A percentile compares a stretch with the other conserved stretches of the same genome.
These are phyloP conservation scores for Opisthocomus hoazin DNA, from an alignment of 2,113 vertebrate genomes.

Conservation along the genomic window DNA sequence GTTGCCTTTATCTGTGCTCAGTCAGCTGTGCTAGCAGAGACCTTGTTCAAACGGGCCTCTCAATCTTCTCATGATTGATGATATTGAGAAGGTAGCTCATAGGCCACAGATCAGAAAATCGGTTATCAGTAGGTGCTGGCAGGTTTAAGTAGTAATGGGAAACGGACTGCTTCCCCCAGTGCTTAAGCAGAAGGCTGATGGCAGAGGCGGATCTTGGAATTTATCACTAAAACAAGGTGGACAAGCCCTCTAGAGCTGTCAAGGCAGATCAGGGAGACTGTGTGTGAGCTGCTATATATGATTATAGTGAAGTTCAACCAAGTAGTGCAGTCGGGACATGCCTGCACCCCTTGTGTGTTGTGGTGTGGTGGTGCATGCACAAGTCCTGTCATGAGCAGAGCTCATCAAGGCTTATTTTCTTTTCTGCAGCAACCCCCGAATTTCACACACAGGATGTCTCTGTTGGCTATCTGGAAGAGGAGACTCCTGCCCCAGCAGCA, in stretches of 20 bases:
- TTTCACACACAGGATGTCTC: constrained; percentile 63
- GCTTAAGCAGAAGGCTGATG: not conserved
- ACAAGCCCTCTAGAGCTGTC: not conserved
- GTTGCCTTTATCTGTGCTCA: not conserved
- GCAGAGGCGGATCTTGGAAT: not conserved
- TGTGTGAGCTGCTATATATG: not conserved
- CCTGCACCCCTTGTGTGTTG: fast-evolving
- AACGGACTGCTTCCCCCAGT: not conserved
- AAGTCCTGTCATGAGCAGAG: not conserved
- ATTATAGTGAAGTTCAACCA: not conserved
- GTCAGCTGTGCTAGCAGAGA: not conserved
- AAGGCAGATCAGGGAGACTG: not conserved
- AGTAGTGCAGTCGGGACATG: fast-evolving
- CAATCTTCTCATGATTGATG: not conserved
- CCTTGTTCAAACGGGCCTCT: not conserved
- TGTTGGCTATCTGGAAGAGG: constrained; percentile 74
- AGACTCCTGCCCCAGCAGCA: constrained; percentile 9
- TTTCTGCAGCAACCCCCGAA: constrained; percentile 64
- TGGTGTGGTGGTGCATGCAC: not conserved
- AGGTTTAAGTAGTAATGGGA: not conserved
- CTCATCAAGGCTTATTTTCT: not conserved
- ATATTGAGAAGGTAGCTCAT: not conserved
- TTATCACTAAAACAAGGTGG: not conserved
- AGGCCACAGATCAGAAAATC: not conserved
- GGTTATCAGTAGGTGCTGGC: not conserved